Percentiles rank a stretch among this genome's conserved stretches.
These are phyloP conservation scores for Arctocebus calabarensis DNA, from an alignment of 2,797 vertebrate species.

Conservation along the genomic window DNA sequence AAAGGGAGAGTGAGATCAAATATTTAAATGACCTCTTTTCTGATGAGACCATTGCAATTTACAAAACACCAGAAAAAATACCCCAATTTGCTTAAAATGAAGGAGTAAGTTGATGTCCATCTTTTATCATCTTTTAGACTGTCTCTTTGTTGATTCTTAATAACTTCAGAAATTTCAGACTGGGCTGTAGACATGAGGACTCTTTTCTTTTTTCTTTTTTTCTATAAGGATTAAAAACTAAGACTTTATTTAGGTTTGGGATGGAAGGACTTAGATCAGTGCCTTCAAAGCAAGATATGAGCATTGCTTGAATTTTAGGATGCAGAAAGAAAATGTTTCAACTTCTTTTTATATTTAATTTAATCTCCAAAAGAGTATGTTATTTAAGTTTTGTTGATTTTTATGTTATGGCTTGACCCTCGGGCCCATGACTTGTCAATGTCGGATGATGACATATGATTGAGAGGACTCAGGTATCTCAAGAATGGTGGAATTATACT, in stretches of 20 bases:
- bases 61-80: background rate
- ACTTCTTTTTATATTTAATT: background rate
- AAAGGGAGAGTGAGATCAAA: background rate
- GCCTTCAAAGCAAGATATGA: background rate
- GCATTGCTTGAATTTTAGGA: background rate
- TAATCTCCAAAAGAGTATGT: background rate
- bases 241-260: background rate
- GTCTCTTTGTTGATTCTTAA: fast-evolving
- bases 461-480: fast-evolving
- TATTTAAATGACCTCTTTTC: background rate
- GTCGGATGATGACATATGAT: background rate
- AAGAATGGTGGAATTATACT: background rate
- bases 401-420: background rate
- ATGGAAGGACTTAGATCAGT: background rate
- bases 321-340: background rate
- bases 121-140: fast-evolving
- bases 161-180: background rate
- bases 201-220: background rate
- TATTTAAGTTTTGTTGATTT: background rate
- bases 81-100: background rate
- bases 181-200: background rate
- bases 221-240: background rate
- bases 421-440: background rate
- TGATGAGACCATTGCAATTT: background rate
- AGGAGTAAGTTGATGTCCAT: fast-evolving